Evolutionary conservation across 2,888 invertebrate species (phyloP).

Genomic region (Drosophila quasianomalipes): DNA sequence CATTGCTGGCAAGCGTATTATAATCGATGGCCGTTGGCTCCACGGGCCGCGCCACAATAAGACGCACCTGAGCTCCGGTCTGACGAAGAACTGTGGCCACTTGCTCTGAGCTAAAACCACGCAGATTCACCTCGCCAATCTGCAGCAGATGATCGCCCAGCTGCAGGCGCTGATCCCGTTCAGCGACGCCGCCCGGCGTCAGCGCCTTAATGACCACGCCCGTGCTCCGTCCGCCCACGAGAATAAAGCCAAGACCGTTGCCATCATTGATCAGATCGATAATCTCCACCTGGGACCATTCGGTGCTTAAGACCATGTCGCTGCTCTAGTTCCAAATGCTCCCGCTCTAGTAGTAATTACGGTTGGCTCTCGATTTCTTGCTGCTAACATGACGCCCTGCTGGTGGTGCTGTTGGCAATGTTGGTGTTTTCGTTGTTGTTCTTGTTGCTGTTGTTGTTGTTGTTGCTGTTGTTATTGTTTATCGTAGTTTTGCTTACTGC

Average conservation of each 20-base stretch:
- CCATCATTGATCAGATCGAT: slow-evolving; percentile 99
- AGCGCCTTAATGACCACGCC: slow-evolving; percentile 99
- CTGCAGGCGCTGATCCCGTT: slow-evolving; percentile 96
- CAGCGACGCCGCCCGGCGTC: slow-evolving; percentile 98
- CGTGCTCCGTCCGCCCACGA: slow-evolving; percentile 98
- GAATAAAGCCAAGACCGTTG: slow-evolving; percentile 98
- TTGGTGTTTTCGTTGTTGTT: slow-evolving; percentile 66
- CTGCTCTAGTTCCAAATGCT: slow-evolving; percentile 18
- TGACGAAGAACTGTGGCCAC: slow-evolving; percentile 93
- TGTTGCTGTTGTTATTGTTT: slow-evolving; percentile 1
- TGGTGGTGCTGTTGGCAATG: slow-evolving; percentile 23
- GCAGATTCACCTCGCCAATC: slow-evolving; percentile 96
- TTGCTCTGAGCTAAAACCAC: slow-evolving; percentile 98
- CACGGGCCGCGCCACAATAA: slow-evolving; percentile 96
- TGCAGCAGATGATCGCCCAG: slow-evolving; percentile 99
- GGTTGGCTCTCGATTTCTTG: slow-evolving; percentile 29
- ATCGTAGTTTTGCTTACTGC: slow-evolving; percentile 26
- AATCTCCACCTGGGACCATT: slow-evolving; percentile 99
- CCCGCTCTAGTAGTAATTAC: slow-evolving; percentile 18
- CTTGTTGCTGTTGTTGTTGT: slow-evolving; percentile 11
- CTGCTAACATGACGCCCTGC: slow-evolving; percentile 55
- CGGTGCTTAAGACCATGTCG: slow-evolving; percentile 95
- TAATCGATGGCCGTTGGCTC: slow-evolving; percentile 94
- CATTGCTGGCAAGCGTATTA: slow-evolving; percentile 90
- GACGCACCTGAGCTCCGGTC: slow-evolving; percentile 89